Conservation (phyloP, 2,113 vertebrate genomes). For the Hyperoodon ampullatus region DNA sequence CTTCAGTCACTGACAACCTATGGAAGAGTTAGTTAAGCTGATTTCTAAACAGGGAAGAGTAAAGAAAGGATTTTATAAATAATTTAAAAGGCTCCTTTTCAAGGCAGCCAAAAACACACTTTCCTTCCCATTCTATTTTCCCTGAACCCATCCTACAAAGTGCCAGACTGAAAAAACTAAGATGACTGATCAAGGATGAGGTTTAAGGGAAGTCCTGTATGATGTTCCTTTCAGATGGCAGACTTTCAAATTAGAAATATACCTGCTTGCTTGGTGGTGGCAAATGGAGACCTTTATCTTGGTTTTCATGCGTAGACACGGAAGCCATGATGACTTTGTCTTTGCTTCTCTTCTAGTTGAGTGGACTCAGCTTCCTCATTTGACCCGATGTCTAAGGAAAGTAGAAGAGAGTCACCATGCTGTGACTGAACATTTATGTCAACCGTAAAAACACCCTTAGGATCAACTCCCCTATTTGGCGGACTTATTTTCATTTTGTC, state of each 20-base stretch:
- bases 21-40: neutral
- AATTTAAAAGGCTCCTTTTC: neutral
- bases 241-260: neutral
- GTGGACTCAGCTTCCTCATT: neutral
- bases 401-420: neutral
- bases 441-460: neutral
- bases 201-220: neutral
- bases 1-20: neutral
- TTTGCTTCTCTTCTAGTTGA: neutral
- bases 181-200: neutral
- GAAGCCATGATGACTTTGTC: constrained; percentile 65
- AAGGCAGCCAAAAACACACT: neutral
- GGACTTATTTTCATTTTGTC: constrained; percentile 22
- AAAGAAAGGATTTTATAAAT: constrained; percentile 27
- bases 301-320: constrained; percentile 52
- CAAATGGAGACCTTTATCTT: constrained; percentile 66
- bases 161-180: neutral
- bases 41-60: constrained; percentile 1
- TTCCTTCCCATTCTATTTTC: neutral
- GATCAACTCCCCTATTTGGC: neutral
- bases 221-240: neutral
- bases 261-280: constrained; percentile 73
- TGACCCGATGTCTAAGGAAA: neutral
- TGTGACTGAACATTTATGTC: neutral
- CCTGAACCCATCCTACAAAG: neutral